Evolutionary conservation across 2,113 vertebrate genomes (phyloP).

Genomic region (Platycercus adscitus): DNA sequence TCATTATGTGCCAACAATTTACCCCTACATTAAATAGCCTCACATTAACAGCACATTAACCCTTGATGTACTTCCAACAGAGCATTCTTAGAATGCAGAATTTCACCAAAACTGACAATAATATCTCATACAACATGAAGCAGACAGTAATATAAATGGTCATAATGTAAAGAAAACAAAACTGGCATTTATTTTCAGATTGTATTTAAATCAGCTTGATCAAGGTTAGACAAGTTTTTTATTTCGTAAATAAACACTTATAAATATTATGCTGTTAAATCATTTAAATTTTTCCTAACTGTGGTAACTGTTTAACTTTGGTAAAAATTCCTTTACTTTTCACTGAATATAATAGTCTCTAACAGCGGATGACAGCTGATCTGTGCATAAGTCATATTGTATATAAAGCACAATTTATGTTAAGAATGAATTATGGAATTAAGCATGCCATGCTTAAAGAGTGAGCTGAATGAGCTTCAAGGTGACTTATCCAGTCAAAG

Average conservation of each 20-base stretch:
- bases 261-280: background rate
- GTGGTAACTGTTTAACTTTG: background rate
- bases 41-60: background rate
- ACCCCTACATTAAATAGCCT: background rate
- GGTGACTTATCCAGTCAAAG: background rate
- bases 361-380: constrained; percentile 14
- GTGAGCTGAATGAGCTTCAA: background rate
- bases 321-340: background rate
- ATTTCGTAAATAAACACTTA: background rate
- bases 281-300: background rate
- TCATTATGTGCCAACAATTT: background rate
- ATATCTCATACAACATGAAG: background rate
- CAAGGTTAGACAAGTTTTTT: background rate
- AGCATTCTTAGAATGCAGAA: background rate
- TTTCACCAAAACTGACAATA: background rate
- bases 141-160: background rate
- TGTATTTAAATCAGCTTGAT: background rate
- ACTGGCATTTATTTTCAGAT: background rate
- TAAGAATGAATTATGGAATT: constrained; percentile 4
- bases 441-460: background rate
- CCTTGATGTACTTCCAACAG: background rate
- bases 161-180: background rate
- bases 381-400: background rate
- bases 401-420: background rate
- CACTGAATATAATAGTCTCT: background rate